phyloP scores from a whole-genome alignment of 92 coral and sea anemone species.

The Meandrina meandrites region DNA sequence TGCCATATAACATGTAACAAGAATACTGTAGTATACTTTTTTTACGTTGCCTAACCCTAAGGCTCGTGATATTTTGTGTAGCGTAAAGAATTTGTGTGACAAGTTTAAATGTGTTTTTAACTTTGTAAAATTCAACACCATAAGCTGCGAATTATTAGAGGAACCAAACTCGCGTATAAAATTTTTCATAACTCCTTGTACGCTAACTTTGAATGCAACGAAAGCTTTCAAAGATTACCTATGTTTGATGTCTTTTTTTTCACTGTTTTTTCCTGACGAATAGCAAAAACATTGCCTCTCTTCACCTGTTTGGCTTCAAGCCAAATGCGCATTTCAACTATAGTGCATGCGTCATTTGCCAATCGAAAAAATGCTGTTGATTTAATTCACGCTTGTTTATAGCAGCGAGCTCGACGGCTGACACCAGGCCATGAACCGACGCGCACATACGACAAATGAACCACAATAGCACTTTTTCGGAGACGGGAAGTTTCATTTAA shows the following conservation, averaged over 20 bases:
- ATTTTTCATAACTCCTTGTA: background rate
- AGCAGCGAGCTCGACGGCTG: background rate
- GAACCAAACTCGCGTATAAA: background rate
- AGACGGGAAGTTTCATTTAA: background rate
- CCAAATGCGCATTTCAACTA: constrained; percentile 1
- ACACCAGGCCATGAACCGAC: background rate
- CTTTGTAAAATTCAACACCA: background rate
- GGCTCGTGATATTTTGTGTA: background rate
- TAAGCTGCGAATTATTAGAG: background rate
- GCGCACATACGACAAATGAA: background rate
- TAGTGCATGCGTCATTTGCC: background rate
- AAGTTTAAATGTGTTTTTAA: background rate
- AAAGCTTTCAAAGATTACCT: background rate
- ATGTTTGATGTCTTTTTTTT: background rate
- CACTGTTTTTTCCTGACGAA: background rate
- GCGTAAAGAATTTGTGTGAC: background rate
- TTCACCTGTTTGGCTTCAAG: constrained; percentile 4
- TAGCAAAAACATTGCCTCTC: background rate
- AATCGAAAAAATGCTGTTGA: background rate
- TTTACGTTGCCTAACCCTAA: background rate
- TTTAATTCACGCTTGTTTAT: constrained; percentile 1
- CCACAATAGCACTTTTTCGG: background rate
- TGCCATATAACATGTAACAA: background rate
- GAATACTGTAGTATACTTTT: background rate
- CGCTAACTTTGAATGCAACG: background rate